These are phyloP conservation scores for Acanthacorydalis orientalis DNA, from an alignment of 2,888 invertebrate species.

Conservation along the genomic window DNA sequence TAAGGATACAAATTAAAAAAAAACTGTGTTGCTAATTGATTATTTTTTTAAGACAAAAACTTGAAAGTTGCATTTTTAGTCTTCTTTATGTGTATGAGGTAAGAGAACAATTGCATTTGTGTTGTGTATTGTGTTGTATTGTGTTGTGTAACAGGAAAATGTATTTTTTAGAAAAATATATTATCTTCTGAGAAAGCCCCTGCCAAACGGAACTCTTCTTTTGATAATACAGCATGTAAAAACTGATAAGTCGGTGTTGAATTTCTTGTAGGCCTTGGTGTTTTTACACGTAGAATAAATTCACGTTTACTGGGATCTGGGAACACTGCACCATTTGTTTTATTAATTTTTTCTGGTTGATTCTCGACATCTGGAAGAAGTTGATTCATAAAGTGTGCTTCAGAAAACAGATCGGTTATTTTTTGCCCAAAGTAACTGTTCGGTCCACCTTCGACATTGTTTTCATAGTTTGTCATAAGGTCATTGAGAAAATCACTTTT, in stretches of 20 bases:
- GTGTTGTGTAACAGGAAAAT: no score
- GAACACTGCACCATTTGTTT: conserved; percentile 24
- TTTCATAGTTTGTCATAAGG: conserved; percentile 39
- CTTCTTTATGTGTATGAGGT: no score
- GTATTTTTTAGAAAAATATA: conserved; percentile 35
- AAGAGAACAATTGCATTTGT: no score
- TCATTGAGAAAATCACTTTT: conserved; percentile 27
- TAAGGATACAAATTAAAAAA: no score
- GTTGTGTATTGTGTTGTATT: no score
- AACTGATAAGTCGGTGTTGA: conserved; percentile 46
- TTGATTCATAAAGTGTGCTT: conserved; percentile 29
- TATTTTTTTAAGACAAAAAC: no score
- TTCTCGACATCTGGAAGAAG: conserved; percentile 13
- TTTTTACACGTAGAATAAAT: conserved; percentile 42
- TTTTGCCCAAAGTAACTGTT: conserved; percentile 35
- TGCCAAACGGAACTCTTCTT: conserved; percentile 51
- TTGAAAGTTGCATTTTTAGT: no score
- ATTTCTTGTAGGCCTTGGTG: conserved; percentile 40
- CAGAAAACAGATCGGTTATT: conserved; percentile 38
- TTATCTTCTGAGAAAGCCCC: conserved; percentile 70
- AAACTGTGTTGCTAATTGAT: no score
- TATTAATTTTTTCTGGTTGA: conserved; percentile 15
- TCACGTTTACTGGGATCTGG: conserved; percentile 41
- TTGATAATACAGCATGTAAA: conserved; percentile 48
- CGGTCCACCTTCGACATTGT: conserved; percentile 36